Evolutionary conservation across 1,140 invertebrate species (phyloP), one percentile per base, ranked within the genome.

Genomic region (Vanessa tameamea): DNA sequence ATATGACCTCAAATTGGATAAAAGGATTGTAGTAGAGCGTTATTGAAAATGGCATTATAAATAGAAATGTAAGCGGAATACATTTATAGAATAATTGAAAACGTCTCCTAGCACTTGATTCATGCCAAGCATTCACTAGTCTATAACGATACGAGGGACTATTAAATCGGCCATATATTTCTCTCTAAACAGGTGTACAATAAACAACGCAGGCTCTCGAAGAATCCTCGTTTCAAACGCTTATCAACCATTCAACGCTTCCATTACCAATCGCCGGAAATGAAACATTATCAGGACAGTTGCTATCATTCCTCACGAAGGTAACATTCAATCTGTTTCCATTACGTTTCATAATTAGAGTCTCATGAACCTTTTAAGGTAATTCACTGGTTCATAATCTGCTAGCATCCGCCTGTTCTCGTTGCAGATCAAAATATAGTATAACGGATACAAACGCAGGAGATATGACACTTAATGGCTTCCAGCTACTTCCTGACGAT

Each of bases 301-400:
- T 73, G 50, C 73, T 77, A 73, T 69, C 73, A 72, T 78, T 74
- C 69, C 66, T 55, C 57, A 20, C 53, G 64, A 78, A 65, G 65
- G 73, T 68, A 69, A 75, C 76, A 66, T 69, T 75, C 73, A 53
- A 75, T 69, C 72, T 50, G 59, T 69, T 59, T 61, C 75, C 31
- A 80, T 77, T 80, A 74, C 51, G 43, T 72, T 63, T 50, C 64
- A 67, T 76, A 76, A 80, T 80, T 77, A 78, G 75, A 73, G 73
- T 48, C 26, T 77, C 76, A 72, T 75, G 73, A 69, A 65, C 48
- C 63, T 31, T 67, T 71, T 48, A 31, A 63, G 66, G 48, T 65
- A 69, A 75, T 74, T 80, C 78, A 76, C 73, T 75, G 72, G 31
- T 23, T 55, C 73, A 80, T 76, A 80, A 78, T 77, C 72, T 69